Conservation (phyloP, 30 jellyfish, hydroid and myxozoan genomes). For the Cassiopea xamachana region DNA sequence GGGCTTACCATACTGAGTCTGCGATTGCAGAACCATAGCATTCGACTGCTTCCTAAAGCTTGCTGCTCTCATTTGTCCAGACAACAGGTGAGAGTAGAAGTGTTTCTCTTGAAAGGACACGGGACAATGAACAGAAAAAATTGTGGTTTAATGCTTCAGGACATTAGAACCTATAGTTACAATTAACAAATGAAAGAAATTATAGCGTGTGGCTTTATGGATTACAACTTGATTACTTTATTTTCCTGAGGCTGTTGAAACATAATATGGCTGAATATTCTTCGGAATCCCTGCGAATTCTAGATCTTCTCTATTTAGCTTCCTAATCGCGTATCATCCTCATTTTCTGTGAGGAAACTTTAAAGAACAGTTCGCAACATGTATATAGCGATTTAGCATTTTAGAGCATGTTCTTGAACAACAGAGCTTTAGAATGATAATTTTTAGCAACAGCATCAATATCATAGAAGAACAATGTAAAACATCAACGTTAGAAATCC, state of each 20-base stretch:
- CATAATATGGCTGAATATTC: constrained; percentile 11
- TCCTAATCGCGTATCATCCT: not conserved
- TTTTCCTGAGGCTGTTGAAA: constrained; percentile 19
- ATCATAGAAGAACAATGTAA: too few species aligned
- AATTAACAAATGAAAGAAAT: not conserved
- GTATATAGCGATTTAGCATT: not conserved
- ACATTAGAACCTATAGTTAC: not conserved
- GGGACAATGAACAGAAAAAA: not conserved
- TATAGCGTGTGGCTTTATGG: not conserved
- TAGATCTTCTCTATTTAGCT: constrained; percentile 3
- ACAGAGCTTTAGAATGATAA: too few species aligned
- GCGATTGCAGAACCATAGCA: too few species aligned
- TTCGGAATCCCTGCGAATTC: not conserved
- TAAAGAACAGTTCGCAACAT: not conserved
- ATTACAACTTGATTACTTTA: not conserved
- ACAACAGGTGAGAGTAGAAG: not conserved
- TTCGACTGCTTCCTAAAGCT: too few species aligned
- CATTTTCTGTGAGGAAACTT: not conserved
- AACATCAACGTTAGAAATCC: too few species aligned
- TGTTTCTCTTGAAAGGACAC: not conserved
- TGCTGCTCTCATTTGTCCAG: not conserved
- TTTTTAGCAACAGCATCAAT: too few species aligned
- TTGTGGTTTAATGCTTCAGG: not conserved
- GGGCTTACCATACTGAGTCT: too few species aligned
- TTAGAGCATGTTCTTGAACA: too few species aligned